Base-by-base conservation (phyloP, 1,140 invertebrate species). In the Panulirus ornatus region DNA sequence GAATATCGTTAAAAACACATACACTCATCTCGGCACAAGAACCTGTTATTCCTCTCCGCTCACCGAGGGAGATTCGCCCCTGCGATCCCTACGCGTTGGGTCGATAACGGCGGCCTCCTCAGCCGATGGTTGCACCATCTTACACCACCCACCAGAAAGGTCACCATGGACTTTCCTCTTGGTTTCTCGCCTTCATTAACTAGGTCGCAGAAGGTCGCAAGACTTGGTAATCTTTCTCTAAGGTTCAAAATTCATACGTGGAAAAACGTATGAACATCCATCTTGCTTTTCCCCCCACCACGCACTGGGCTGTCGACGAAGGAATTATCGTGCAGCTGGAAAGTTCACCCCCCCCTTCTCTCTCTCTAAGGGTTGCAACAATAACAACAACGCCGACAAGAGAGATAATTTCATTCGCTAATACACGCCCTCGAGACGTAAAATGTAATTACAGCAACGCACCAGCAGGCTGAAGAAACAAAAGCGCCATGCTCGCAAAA, bases 1-100 rank as follows among this genome's bases (percentile, higher is more conserved):
- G 63, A 70, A 84, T 84, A 84, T 84, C 58, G 81, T 71, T 84
- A 84, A 84, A 83, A 84, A 84, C 81, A 84, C 81, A 84, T 70
- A 81, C 78, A 38, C 36, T 54, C 47, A 51, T 27, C 27, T 6
- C 30, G 27, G 78, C 2, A 1, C 42, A 81, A 81, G 27, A 81
- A 34, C 2, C 34, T 58, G 78, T 47, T 58, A 81, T 34, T 6
- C 78, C 78, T 3, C 44, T 2, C n/a, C 1, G 27, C 22, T 1
- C 30, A 81, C 19, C 30, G 36, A 30, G 51, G 78, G 6, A 81
- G 14, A 58, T 30, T 36, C 11, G 6, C 30, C 51, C 58, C 9
- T 47, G 22, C 47, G 19, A 16, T n/a, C 81, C 81, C 81, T 9
- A 2, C 11, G 5, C 63, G 3, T 54, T 71, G 54, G 44, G 44